Conservation (phyloP, 92 coral and sea anemone species). For the Umimayanthus chanpuru region DNA sequence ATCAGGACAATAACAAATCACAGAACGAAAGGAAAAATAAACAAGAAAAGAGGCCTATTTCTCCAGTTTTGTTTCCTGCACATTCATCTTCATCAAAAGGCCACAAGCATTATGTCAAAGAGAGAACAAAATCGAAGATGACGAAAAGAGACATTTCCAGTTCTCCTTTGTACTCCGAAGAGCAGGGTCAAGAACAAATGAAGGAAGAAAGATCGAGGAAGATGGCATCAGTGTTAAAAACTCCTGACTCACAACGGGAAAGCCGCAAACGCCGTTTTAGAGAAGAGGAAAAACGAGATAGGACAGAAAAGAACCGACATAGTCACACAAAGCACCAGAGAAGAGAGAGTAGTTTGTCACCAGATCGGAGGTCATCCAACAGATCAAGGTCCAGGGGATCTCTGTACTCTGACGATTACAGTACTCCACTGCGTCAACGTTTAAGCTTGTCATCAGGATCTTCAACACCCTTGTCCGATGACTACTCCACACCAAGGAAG, state of each 20-base stretch:
- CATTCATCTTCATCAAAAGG: background rate
- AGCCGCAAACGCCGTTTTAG: background rate
- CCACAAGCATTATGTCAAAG: background rate
- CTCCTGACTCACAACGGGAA: background rate
- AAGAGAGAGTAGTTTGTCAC: background rate
- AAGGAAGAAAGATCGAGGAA: background rate
- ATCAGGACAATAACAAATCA: background rate
- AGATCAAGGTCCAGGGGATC: background rate
- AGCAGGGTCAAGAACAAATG: background rate
- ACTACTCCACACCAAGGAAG: background rate
- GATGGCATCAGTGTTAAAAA: background rate
- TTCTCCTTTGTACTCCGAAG: background rate
- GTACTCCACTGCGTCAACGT: background rate
- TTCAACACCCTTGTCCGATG: constrained; percentile 25
- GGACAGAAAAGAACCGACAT: background rate
- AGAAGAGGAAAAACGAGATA: background rate
- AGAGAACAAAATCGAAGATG: background rate
- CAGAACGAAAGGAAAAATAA: background rate
- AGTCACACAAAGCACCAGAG: background rate
- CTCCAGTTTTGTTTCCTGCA: background rate
- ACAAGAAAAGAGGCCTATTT: constrained; percentile 3
- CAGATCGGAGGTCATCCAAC: background rate
- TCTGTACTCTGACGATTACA: constrained; percentile 26
- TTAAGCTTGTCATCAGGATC: background rate
- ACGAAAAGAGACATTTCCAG: background rate